Evolutionary conservation across 2,888 invertebrate genomes (phyloP), one percentile per base, ranked within the genome.

Genomic region (Dasysyrphus albostriatus): DNA sequence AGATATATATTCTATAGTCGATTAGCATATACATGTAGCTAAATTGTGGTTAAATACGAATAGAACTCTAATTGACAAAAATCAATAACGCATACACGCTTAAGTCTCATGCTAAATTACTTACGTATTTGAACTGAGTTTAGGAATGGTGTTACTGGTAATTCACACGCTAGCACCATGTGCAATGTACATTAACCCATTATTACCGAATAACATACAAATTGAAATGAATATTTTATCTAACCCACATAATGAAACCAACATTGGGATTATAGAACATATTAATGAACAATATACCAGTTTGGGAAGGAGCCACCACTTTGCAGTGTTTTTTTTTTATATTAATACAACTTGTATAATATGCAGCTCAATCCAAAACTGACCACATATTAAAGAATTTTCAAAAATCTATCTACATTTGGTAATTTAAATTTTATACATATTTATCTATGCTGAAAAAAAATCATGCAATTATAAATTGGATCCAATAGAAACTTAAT

Each of bases 221-320:
- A 56, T 10, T 47, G 4, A 49, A 59, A 73, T 49, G 19, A 49
- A 59, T 73, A 58, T 59, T 59, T 73, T 19, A 59, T 37, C 47
- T 19, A 19, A 24, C 16, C 58, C 58, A 34, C 58, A 58, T 58
- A 59, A 59, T 58, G 8, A 58, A 47, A 59, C 49, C 34, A 59
- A 29, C 10, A 37, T 37, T 37, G 59, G n/a, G 9, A 49, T 49
- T 73, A 37, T 49, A 49, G 24, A 37, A n/a, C 47, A 59, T 37
- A 5, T 16, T 16, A 47, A 16, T 24, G 24, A 47, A 16, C 10
- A 16, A 8, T 3, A 39, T 10, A 9, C 5, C 10, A 39, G 4
- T 39, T 39, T 9, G 14, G 44, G n/a, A 16, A 16, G 5, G 47
- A n/a, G 16, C n/a, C 8, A n/a, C n/a, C n/a, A n/a, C n/a, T 47